Base-by-base conservation (phyloP, 1,140 invertebrate species). In the Heliconius hewitsoni region DNA sequence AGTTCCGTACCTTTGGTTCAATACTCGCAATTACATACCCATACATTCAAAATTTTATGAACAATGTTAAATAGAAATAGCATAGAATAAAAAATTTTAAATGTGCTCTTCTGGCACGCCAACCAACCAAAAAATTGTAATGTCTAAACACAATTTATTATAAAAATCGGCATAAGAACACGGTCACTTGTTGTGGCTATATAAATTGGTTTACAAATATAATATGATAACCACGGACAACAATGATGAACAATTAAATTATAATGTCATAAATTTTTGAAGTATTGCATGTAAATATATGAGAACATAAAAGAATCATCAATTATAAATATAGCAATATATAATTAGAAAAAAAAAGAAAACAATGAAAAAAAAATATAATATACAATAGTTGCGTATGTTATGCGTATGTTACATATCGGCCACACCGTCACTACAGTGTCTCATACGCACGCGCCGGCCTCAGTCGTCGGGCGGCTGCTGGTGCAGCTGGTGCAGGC, bases 401-500 rank as follows among this genome's bases (percentile, higher is more conserved):
- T 57, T 9, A 66, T 27, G n/a, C 11, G 57, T 60, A 27, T 23
- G 9, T 60, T n/a, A 60, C 8, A 66, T 66, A 27, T 27, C 0
- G 60, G 4, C 13, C 60, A 66, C 55, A 66, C 60, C 60, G 27
- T 16, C 11, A 66, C 60, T 30, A 60, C n/a, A 66, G 60, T 9
- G 60, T 66, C 60, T 66, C 60, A 11, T 30, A 30, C 11, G n/a
- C n/a, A 11, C 9, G 55, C n/a, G 55, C n/a, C 55, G 27, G 71
- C 3, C 71, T 81, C 76, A 81, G 60, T 81, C 79, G 72, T 77
- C 79, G 34, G 71, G 76, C 27, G 79, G 78, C 82, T 77, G 76
- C 60, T 77, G 80, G 71, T 78, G 82, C 60, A 80, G 79, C 73
- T 78, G 82, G 75, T 80, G 85, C 30, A 83, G 76, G 55, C 73